Base-by-base conservation (phyloP, 2,113 vertebrate species). In the Typhlomys cinereus region DNA sequence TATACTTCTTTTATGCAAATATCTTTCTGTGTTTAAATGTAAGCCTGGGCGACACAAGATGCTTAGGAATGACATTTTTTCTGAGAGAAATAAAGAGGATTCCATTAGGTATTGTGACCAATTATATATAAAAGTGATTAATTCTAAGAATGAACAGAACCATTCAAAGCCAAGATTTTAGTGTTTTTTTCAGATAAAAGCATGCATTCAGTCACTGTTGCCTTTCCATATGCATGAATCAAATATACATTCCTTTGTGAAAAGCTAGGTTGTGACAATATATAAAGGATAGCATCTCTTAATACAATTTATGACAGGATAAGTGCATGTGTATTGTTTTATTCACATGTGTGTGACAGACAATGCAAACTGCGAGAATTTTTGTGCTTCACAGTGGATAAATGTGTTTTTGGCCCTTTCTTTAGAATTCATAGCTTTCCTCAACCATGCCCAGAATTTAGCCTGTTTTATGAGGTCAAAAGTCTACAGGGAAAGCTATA, bases 181-280 rank as follows among this genome's bases (percentile, higher is more conserved):
- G n/a, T n/a, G 86, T 23, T 23, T 39, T 89, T 84, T 86, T 39
- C 36, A 81, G 8, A 41, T 78, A 39, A 27, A 89, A 78, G 4
- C 7, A 23, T 67, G 14, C 0, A 34, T 0, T 23, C 4, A 29
- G 13, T n/a, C 44, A 62, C 41, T 54, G 2, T 71, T 11, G 21
- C 3, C 20, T 80, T 91, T 39, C 23, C 34, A 41, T 15, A n/a
- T 29, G 8, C 25, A 31, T 62, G 25, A 81, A 57, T 71, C 67
- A 84, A 85, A 1, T 74, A 21, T 20, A 61, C 69, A 31, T 69
- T 54, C 41, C 64, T 69, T 15, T 18, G 46, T 34, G 36, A 8
- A 61, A 64, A 85, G 39, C 7, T 61, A 71, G 80, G 74, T 3
- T 76, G 34, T 2, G 54, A 62, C 12, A 88, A 67, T 54, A n/a